A percentile compares a stretch with the other conserved stretches of the same genome.
Conservation (phyloP, 2,797 vertebrate genomes). For the Cynopterus sphinx region DNA sequence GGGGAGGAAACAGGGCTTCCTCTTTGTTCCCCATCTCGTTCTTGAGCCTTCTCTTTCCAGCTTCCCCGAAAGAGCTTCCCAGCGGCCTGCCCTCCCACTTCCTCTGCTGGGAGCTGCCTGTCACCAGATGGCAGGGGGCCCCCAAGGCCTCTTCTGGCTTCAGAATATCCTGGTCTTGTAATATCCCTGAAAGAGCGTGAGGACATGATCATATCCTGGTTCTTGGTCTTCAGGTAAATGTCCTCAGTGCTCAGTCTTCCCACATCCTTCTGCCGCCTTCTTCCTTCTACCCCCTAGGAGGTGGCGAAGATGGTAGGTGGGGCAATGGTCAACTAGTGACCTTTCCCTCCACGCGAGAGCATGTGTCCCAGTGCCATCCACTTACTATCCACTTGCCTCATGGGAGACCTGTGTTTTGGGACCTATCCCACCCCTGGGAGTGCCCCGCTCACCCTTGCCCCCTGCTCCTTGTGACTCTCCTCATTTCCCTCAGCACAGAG, state of each 20-base stretch:
- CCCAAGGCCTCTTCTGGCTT: neutral
- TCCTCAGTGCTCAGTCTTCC: neutral
- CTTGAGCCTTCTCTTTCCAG: neutral
- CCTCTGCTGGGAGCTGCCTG: neutral
- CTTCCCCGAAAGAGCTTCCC: neutral
- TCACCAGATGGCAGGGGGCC: neutral
- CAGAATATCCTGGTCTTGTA: neutral
- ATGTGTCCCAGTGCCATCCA: neutral
- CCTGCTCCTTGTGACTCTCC: neutral
- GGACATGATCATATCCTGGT: neutral
- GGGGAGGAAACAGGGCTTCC: neutral
- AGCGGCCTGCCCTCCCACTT: neutral
- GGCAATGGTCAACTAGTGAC: neutral
- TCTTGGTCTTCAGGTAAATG: neutral
- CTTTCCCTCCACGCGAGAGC: neutral
- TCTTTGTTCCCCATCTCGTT: neutral
- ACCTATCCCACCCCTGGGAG: neutral
- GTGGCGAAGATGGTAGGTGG: neutral
- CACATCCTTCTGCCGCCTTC: neutral
- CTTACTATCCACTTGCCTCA: neutral
- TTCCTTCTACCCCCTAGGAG: neutral
- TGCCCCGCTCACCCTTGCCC: fast-evolving
- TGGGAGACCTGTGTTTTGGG: neutral
- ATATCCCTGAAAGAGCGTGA: neutral
- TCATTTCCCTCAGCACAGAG: neutral